Evolutionary conservation across 1,140 invertebrate species (phyloP).

Genomic region (Drosophila ironensis): DNA sequence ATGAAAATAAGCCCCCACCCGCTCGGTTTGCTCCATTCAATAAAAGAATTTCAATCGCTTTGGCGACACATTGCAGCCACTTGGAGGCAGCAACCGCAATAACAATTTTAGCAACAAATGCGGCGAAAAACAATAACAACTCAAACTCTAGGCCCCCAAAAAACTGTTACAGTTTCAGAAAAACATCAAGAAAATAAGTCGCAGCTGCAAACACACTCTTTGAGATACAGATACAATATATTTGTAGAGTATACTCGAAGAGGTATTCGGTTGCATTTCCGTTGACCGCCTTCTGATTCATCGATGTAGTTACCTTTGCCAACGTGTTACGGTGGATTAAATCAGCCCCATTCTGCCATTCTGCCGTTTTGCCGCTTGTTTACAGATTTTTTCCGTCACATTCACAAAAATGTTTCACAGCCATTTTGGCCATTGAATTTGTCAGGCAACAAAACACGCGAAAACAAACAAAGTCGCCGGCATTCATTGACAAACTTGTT

Average conservation of each 20-base stretch:
- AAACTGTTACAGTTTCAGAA: constrained; percentile 22
- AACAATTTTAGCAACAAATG: constrained; percentile 26
- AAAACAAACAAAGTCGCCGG: constrained; percentile 39
- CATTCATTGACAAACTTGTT: constrained; percentile 53
- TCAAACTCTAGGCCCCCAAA: constrained; percentile 12
- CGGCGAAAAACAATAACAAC: constrained; percentile 39
- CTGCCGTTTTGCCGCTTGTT: too few relatives aligned
- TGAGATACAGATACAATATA: too few relatives aligned
- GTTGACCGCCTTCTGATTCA: constrained; percentile 67
- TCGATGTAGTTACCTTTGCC: constrained; percentile 1
- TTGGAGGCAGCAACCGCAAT: constrained; percentile 42
- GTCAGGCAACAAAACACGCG: constrained; percentile 40
- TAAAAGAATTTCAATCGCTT: constrained; percentile 39
- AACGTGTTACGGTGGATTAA: constrained; percentile 47
- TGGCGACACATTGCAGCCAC: constrained; percentile 30
- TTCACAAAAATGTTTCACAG: constrained; percentile 61
- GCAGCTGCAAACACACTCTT: too few relatives aligned
- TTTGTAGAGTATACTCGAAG: too few relatives aligned
- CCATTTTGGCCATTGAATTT: constrained; percentile 66
- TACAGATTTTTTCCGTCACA: constrained; percentile 65
- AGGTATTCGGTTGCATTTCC: constrained; percentile 59
- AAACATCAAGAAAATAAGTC: constrained; percentile 11
- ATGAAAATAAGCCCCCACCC: constrained; percentile 44
- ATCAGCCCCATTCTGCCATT: constrained; percentile 59
- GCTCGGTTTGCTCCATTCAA: constrained; percentile 31